phyloP scores from a whole-genome alignment of 2,888 invertebrate species.

The Nymphalis urticae region DNA sequence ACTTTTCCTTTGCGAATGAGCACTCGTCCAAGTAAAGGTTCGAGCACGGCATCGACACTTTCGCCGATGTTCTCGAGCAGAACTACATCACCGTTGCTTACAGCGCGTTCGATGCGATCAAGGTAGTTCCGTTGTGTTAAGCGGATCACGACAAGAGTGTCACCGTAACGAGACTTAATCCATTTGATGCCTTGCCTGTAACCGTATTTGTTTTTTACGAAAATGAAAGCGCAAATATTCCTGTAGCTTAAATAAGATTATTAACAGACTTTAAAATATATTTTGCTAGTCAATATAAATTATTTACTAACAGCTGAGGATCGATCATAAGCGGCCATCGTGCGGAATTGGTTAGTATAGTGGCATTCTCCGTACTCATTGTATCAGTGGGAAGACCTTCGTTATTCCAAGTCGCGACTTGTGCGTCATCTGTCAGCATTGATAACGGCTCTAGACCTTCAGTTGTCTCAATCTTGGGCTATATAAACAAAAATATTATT shows the following conservation, averaged over 20 bases:
- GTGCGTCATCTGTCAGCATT: conserved; percentile 95
- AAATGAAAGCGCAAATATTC: too few species aligned
- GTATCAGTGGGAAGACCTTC: conserved; percentile 95
- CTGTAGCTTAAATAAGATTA: too few species aligned
- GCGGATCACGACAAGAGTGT: conserved; percentile 86
- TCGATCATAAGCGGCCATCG: conserved; percentile 98
- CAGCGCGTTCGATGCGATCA: conserved; percentile 89
- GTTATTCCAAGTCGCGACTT: conserved; percentile 96
- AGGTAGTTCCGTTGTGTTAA: conserved; percentile 91
- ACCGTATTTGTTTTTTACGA: not conserved
- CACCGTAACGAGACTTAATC: conserved; percentile 94
- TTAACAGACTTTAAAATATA: too few species aligned
- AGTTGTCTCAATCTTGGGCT: conserved; percentile 90
- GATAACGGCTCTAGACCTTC: conserved; percentile 89
- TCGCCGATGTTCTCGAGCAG: conserved; percentile 95
- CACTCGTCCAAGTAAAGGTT: conserved; percentile 92
- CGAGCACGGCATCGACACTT: conserved; percentile 93
- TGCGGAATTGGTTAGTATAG: conserved; percentile 93
- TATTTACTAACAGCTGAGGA: conserved; percentile 85
- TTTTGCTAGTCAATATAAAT: too few species aligned
- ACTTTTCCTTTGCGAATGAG: conserved; percentile 93
- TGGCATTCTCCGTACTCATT: conserved; percentile 97
- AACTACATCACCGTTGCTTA: conserved; percentile 88
- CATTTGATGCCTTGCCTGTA: conserved; percentile 93
- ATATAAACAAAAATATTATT: conserved; percentile 36